Evolutionary conservation across 2,797 vertebrate genomes (phyloP).

Genomic region (Sebastes steindachneri): DNA sequence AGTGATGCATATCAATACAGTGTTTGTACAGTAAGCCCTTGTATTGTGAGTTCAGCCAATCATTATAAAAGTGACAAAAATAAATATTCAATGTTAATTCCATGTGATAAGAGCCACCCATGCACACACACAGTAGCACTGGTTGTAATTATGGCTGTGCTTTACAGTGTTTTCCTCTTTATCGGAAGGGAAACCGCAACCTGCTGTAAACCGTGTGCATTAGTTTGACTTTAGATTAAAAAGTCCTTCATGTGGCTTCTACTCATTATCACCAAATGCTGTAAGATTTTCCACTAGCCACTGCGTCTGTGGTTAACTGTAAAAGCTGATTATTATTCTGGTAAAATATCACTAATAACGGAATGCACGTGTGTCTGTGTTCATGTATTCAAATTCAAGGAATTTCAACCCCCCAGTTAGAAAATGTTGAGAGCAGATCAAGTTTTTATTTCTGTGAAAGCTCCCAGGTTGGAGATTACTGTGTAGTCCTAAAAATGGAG

Average conservation of each 20-base stretch:
- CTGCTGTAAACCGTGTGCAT: conserved; percentile 5
- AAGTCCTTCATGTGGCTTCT: conserved; percentile 9
- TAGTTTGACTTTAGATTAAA: conserved; percentile 8
- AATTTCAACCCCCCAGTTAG: conserved; percentile 6
- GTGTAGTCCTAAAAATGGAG: conserved; percentile 47
- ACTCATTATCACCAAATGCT: conserved; percentile 10
- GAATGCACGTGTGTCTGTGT: neutral
- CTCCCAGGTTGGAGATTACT: conserved; percentile 47
- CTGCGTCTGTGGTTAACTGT: neutral
- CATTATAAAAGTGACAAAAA: neutral
- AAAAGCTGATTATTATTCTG: conserved; percentile 10
- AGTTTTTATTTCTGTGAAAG: conserved; percentile 47
- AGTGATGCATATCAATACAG: neutral
- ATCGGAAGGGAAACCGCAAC: conserved; percentile 33
- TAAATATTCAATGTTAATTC: neutral
- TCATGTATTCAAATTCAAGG: conserved; percentile 18
- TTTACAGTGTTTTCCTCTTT: conserved; percentile 7
- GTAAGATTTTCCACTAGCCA: conserved; percentile 10
- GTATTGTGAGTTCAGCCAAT: neutral
- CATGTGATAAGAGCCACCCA: conserved; percentile 4
- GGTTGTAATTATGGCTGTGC: conserved; percentile 17
- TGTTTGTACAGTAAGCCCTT: conserved; percentile 2
- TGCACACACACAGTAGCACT: conserved; percentile 14
- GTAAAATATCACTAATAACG: conserved; percentile 1
- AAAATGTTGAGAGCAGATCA: conserved; percentile 14